These are phyloP conservation scores for Cephalopachus bancanus DNA, from an alignment of 2,797 vertebrate species.

Conservation along the genomic window DNA sequence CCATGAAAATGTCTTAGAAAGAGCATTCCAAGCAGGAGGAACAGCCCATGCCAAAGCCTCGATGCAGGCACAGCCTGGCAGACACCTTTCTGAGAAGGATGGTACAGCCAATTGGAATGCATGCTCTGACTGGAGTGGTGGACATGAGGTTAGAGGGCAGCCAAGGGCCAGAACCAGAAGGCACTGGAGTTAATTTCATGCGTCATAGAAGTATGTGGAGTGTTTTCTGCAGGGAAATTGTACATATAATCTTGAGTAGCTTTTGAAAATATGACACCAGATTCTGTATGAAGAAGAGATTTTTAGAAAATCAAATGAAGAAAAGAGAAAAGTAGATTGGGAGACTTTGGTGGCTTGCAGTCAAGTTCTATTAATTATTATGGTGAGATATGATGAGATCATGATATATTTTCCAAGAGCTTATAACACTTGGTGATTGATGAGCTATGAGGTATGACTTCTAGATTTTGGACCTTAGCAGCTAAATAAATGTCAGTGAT, in stretches of 20 bases:
- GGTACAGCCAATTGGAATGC: no score
- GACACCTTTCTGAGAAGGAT: background rate
- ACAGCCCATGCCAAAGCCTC: background rate
- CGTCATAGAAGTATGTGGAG: background rate
- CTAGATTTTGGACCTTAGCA: background rate
- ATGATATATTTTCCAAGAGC: background rate
- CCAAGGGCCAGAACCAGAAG: rapidly evolving
- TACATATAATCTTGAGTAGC: background rate
- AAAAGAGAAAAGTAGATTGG: background rate
- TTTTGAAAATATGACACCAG: background rate
- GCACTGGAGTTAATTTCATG: no score
- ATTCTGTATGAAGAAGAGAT: background rate
- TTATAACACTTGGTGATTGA: background rate
- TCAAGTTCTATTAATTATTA: background rate
- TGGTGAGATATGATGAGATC: background rate
- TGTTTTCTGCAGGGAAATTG: background rate
- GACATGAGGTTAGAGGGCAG: rapidly evolving
- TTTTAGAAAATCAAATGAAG: background rate
- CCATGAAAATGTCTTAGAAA: background rate
- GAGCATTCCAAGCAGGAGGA: rapidly evolving
- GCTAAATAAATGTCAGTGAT: background rate
- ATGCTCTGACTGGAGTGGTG: rapidly evolving
- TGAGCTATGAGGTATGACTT: background rate
- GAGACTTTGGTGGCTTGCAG: background rate
- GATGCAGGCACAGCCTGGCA: background rate